Base-by-base conservation (phyloP, 1,140 invertebrate genomes). In the Drosophila ficusphila region DNA sequence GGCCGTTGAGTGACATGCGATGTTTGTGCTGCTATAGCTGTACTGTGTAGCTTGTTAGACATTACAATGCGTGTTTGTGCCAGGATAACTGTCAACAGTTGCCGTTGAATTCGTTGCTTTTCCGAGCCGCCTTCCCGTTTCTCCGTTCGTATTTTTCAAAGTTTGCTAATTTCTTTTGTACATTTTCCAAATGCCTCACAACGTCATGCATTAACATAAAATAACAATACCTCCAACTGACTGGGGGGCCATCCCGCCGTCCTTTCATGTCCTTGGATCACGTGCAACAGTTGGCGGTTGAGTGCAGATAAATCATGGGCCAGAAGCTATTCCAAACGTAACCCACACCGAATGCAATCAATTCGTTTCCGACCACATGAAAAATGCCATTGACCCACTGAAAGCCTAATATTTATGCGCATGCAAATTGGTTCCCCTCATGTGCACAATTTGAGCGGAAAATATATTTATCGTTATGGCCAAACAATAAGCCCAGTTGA, bases 31-130 rank as follows among this genome's bases (percentile, higher is more conserved):
- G 36, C 39, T 51, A 25, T 48, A 14, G 27, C 49, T 62, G 54
- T 16, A 51, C 60, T 83, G 76, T 81, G 77, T 71, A 65, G 82
- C 82, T 86, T 86, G 82, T 86, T 88, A 86, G 82, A 86, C 82
- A 81, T 86, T 79, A 86, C 81, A 85, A 85, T 86, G 81, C 82
- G 82, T 88, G 82, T 86, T 88, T 88, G 60, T 88, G 82, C 88
- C 82, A 88, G 82, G 82, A 86, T 86, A 82, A 86, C 82, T 86
- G 82, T 82, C 82, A 88, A 82, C 82, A 82, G 82, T 86, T 68
- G 82, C 73, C 42, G 65, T 58, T 71, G 68, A 71, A 72, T 47
- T 61, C 36, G 31, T 41, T 58, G 27, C 41, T 27, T 36, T 54
- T 34, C 48, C 36, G 14, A 23, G 33, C 25, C 18, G 3, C 12